Evolutionary conservation across 2,888 invertebrate genomes (phyloP), one percentile per base, ranked within the genome.

Genomic region (Hydropsyche betteni): DNA sequence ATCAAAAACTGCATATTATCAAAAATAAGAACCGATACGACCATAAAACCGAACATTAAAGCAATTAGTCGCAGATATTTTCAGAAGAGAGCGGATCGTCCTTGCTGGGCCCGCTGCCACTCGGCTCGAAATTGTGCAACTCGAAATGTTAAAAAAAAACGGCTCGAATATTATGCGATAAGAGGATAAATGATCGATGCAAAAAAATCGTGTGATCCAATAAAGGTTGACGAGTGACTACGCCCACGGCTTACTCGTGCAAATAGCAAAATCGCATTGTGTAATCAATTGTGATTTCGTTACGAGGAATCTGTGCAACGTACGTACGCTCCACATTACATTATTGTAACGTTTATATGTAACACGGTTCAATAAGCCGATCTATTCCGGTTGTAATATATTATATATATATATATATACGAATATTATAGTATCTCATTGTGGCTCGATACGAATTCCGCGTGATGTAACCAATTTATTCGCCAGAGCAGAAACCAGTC

Each of bases 351-450:
- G 34, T 61, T 16, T 64, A 64, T 64, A 64, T 64, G 36, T 64
- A 64, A 64, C 34, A 61, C 61, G 34, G 64, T 36, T 64, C 64
- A 64, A 64, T 64, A 64, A 64, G 36, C 64, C 64, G 36, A 64
- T 64, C 64, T 64, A 64, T 64, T 64, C 64, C 64, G 64, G 36
- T 36, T 64, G 34, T 24, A 6, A 24, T 64, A 34, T 64, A 61
- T 61, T 14, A 53, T 24, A 64, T 34, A 64, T 34, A 34, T 64
- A 64, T 64, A 12, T 64, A 64, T 61, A 36, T 64, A 64, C 8
- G 5, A 55, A 16, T 64, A 64, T 44, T 44, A 44, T 44, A 44
- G 44, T 64, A 33, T 64, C 64, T 64, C 58, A 58, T 58, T 58
- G 36, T 64, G 36, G 34, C 12, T 64, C 34, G 8, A 8, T 64